Base-by-base conservation (phyloP, 2,797 vertebrate species). In the Sebastiscus albofasciatus region DNA sequence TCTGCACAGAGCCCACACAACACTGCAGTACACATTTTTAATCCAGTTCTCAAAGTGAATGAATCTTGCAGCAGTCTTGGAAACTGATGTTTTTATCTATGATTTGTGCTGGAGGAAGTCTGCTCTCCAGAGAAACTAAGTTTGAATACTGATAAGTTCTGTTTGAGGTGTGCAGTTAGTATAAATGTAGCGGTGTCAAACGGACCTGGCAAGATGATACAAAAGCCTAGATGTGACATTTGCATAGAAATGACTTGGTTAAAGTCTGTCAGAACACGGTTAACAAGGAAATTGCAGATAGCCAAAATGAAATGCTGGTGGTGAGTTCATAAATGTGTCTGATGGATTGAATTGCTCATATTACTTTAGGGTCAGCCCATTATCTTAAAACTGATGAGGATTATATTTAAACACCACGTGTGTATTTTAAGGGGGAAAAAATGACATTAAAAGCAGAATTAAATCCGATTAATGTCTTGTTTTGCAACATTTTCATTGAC, bases 391-490 rank as follows among this genome's bases (percentile, higher is more conserved):
- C 5, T 20, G 4, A 24, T 14, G 10, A 2, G 18, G 1, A 49
- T 22, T 13, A 29, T 5, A 5, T 4, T 39, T 16, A 29, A 56
- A 2, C 12, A 3, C 16, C 22, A 3, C 3, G 8, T 1, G 0
- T 13, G 26, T 7, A 68, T 54, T 22, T 33, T 13, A 26, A 29
- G 9, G 6, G 16, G 9, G 8, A 2, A 55, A 27, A 8, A 0
- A 13, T 39, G 36, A 14, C 5, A 42, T 22, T 11, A 29, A 34
- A 72, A 29, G 58, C 8, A 16, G 9, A 20, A 22, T 18, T 0
- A 33, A 36, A 24, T 36, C 22, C 20, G 1, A 13, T 18, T 24
- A 2, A 59, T n/a, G 14, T 61, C 2, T 1, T 27, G 16, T 10
- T 31, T 33, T 46, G 26, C n/a, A 64, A 10, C 10, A 24, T 31